These are phyloP conservation scores for Scaeva pyrastri DNA, from an alignment of 2,888 invertebrate species.

Conservation along the genomic window DNA sequence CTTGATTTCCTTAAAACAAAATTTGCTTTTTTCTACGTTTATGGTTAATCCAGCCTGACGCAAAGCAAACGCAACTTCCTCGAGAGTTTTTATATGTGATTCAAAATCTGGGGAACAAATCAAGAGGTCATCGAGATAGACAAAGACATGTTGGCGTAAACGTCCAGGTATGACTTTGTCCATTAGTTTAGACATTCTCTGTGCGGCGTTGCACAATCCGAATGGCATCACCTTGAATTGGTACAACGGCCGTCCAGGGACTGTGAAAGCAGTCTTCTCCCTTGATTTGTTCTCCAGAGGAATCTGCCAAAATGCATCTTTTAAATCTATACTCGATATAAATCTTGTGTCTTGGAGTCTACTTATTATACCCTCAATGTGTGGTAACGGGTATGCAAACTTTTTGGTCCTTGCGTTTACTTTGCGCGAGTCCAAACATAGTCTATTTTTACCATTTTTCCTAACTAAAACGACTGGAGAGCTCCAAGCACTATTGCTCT, in stretches of 20 bases:
- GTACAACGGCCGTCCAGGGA: neutral
- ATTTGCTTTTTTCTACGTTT: constrained; percentile 10
- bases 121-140: constrained; percentile 9
- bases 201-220: constrained; percentile 3
- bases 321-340: constrained; percentile 19
- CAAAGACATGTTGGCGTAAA: constrained; percentile 8
- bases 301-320: constrained; percentile 20
- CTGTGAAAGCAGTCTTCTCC: constrained; percentile 2
- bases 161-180: constrained; percentile 13
- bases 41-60: neutral
- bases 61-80: no score
- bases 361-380: neutral
- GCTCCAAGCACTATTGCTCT: constrained; percentile 23
- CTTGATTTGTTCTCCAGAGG: constrained; percentile 13
- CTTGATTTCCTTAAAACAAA: constrained; percentile 5
- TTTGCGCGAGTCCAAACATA: neutral
- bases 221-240: constrained; percentile 6
- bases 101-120: constrained; percentile 14
- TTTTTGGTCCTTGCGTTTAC: neutral
- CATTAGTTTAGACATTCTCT: constrained; percentile 34
- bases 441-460: neutral
- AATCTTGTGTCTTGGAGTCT: constrained; percentile 4
- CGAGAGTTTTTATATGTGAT: neutral
- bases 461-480: neutral
- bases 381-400: neutral